These are phyloP conservation scores for Oreochromis aureus DNA, from an alignment of 2,113 vertebrate genomes.

Conservation along the genomic window DNA sequence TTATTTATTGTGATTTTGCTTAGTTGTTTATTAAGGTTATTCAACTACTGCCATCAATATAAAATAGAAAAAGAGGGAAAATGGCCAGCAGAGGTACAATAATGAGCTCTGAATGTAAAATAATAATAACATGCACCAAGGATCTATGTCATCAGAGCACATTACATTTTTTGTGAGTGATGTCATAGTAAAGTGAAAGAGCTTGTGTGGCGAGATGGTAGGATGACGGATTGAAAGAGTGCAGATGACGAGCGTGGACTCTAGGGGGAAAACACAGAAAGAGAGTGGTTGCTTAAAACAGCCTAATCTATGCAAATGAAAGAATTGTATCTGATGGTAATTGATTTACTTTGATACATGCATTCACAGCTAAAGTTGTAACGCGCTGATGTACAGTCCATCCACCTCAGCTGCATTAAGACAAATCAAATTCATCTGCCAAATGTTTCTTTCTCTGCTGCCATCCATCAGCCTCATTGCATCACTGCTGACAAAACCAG, in stretches of 20 bases:
- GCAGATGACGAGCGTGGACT: conserved; percentile 1
- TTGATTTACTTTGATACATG: conserved; percentile 66
- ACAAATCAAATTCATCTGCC: conserved; percentile 72
- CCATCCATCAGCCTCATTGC: conserved; percentile 69
- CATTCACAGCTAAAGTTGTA: background rate
- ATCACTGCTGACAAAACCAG: conserved; percentile 45
- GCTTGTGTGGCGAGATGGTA: background rate
- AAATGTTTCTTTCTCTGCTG: conserved; percentile 42
- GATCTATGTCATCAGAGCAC: background rate
- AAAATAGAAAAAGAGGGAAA: background rate
- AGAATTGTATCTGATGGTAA: conserved; percentile 64
- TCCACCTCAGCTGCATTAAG: conserved; percentile 19
- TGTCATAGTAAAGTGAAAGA: conserved; percentile 10
- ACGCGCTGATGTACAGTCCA: conserved; percentile 12
- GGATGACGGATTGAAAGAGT: background rate
- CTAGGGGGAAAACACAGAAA: background rate
- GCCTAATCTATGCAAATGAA: conserved; percentile 68
- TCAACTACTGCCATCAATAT: background rate
- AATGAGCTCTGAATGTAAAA: background rate
- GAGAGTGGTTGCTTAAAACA: background rate
- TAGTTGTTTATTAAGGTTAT: background rate
- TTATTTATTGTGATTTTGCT: background rate
- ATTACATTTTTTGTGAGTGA: background rate
- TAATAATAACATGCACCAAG: background rate
- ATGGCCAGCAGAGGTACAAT: background rate